A percentile compares a stretch with the other conserved stretches of the same genome.
Conservation (phyloP, 2,888 invertebrate genomes). For the Phengaris alcon region DNA sequence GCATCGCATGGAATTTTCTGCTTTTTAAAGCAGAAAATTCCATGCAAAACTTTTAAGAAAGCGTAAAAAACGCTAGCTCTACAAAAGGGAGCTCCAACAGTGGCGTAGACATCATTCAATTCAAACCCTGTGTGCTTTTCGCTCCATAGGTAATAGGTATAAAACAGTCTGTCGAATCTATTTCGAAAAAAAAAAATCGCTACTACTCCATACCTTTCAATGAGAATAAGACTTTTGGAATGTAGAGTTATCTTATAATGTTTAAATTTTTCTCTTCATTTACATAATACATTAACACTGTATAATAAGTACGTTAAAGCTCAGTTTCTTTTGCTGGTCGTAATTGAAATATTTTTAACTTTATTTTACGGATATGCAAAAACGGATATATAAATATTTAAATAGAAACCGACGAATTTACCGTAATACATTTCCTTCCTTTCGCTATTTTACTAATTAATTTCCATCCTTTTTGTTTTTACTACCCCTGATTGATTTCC, state of each 20-base stretch:
- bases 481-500: no score
- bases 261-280: not conserved
- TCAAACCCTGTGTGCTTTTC: not conserved
- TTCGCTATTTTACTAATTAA: not conserved
- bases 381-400: not conserved
- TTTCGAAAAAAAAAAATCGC: not conserved
- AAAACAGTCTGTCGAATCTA: not conserved
- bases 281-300: not conserved
- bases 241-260: not conserved
- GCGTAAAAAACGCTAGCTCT: not conserved
- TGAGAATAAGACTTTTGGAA: not conserved
- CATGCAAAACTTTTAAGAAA: not conserved
- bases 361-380: not conserved
- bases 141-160: not conserved
- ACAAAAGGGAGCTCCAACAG: not conserved
- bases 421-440: not conserved
- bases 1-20: no score
- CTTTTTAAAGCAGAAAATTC: not conserved
- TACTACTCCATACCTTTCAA: not conserved
- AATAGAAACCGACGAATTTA: not conserved
- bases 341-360: not conserved
- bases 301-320: not conserved
- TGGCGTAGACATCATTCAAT: constrained; percentile 4
- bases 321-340: not conserved
- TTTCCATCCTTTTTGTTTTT: not conserved